Evolutionary conservation across 2,797 vertebrate genomes (phyloP), one percentile per base, ranked within the genome.

Genomic region (Poeciliopsis presidionis): DNA sequence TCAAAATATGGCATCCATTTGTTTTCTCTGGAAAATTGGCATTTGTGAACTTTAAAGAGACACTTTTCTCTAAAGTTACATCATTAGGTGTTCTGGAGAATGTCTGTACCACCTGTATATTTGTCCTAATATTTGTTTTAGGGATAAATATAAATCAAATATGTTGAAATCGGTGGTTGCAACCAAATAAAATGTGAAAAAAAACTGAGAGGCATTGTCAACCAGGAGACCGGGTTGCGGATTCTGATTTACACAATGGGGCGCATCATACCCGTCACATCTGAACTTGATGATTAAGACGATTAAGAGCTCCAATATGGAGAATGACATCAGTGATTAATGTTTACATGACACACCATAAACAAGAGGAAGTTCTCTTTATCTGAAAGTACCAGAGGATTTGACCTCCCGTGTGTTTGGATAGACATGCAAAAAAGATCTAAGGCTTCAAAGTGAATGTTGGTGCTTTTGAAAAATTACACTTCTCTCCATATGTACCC

Each of bases 381-480:
- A 84, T 80, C 75, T 73, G 65, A 75, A 83, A 90, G 84, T 46
- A n/a, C 84, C 81, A 86, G 84, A 87, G 73, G 57, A 70, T 93
- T 89, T 93, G 90, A 93, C 91, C 87, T 79, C 81, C 79, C 79
- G 87, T 88, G 81, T 82, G 81, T 92, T 90, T 85, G 73, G 80
- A 88, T 65, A 90, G 82, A 89, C 77, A 76, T 73, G 87, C 84
- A 87, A 89, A 84, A 86, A 89, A 90, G 86, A 94, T 94, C 90
- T 92, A 92, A 94, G 80, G 77, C 86, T 90, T 94, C 86, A 90
- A 88, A 93, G 87, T 87, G 83, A 91, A 93, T 90, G 89, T 88
- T 91, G 87, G 83, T 91, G 91, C 91, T 93, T 93, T 90, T 93
- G 93, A 94, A 92, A 92, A 93, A 92, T 90, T 85, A 90, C 65